Evolutionary conservation across 2,888 invertebrate genomes (phyloP).

Genomic region (Drosophila lutescens): DNA sequence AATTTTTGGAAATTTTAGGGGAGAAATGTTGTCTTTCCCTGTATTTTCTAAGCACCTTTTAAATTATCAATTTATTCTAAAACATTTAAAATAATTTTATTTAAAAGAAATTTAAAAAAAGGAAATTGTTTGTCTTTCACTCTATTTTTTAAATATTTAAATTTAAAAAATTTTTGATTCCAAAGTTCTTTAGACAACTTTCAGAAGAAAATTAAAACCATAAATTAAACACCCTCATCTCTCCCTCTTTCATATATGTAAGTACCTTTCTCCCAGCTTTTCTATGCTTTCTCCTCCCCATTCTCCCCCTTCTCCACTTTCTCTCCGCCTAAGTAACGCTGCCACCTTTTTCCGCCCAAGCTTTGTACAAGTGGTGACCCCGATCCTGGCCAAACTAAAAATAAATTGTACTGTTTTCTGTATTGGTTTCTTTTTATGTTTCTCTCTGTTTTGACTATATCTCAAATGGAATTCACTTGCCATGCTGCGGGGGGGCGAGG

Average conservation of each 20-base stretch:
- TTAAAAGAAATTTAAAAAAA: too few relatives aligned
- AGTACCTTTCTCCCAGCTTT: conserved; percentile 19
- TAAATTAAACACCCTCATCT: background rate
- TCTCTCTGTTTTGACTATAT: conserved; percentile 29
- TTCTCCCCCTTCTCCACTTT: background rate
- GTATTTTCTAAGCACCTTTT: too few relatives aligned
- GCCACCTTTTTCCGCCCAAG: conserved; percentile 43
- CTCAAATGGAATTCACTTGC: conserved; percentile 69
- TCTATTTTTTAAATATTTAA: too few relatives aligned
- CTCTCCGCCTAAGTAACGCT: conserved; percentile 58
- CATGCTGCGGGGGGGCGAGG: conserved; percentile 59
- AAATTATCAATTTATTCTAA: too few relatives aligned
- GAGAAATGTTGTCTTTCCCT: too few relatives aligned
- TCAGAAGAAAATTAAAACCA: background rate
- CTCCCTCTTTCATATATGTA: conserved; percentile 2
- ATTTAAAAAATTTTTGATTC: too few relatives aligned
- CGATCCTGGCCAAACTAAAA: conserved; percentile 57
- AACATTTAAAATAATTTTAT: too few relatives aligned
- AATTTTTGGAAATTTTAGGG: too few relatives aligned
- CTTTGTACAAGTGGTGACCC: conserved; percentile 57
- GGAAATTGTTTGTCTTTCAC: too few relatives aligned
- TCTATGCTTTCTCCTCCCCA: background rate
- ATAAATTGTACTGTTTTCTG: conserved; percentile 69
- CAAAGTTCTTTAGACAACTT: too few relatives aligned
- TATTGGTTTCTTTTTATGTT: conserved; percentile 17